Percentiles rank a stretch among this genome's conserved stretches.
These are phyloP conservation scores for Struthio camelus DNA, from an alignment of 2,113 vertebrate species.

Conservation along the genomic window DNA sequence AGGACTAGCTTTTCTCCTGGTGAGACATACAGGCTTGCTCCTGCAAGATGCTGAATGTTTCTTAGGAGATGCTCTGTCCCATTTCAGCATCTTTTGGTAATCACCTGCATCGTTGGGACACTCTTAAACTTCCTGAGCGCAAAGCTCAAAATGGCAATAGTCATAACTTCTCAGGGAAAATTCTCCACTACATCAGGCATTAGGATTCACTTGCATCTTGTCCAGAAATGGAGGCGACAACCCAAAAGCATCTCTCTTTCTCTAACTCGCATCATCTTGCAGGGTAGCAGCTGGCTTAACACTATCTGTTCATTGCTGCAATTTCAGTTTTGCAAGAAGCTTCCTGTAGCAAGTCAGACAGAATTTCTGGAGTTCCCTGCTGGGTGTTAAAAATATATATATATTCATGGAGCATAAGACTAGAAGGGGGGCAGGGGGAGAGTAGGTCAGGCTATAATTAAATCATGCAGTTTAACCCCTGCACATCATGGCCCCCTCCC, in stretches of 20 bases:
- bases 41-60: not conserved
- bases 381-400: not conserved
- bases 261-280: not conserved
- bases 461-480: not conserved
- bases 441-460: not conserved
- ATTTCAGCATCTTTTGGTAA: not conserved
- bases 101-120: not conserved
- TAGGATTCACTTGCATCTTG: no score
- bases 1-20: not conserved
- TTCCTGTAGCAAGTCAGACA: not conserved
- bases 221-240: not conserved
- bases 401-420: not conserved
- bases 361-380: not conserved
- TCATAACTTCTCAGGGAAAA: not conserved
- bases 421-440: not conserved
- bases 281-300: not conserved
- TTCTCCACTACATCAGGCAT: not conserved
- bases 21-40: not conserved
- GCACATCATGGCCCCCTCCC: fast-evolving
- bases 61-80: not conserved
- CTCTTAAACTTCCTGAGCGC: not conserved
- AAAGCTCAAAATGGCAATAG: not conserved
- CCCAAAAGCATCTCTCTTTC: not conserved
- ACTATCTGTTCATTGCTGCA: fast-evolving
- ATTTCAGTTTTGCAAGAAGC: not conserved